A percentile compares a stretch with the other conserved stretches of the same genome.
These are phyloP conservation scores for Serripes groenlandicus DNA, from an alignment of 2,888 invertebrate genomes.

Conservation along the genomic window DNA sequence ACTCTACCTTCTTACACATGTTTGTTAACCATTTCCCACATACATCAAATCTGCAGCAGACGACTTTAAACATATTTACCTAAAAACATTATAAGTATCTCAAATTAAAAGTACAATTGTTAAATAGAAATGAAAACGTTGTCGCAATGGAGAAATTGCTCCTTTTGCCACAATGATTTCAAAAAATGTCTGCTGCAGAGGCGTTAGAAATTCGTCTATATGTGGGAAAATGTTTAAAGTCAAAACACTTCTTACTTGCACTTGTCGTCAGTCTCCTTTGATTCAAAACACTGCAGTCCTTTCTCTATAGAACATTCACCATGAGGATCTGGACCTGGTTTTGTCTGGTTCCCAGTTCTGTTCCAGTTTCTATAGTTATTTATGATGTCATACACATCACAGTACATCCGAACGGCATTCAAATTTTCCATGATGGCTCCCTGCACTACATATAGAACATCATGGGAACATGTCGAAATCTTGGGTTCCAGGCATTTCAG, in stretches of 20 bases:
- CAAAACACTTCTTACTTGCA: constrained; percentile 10
- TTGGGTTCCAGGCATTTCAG: constrained; percentile 43
- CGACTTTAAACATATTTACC: too few relatives aligned
- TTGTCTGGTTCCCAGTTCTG: constrained; percentile 18
- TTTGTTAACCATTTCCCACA: too few relatives aligned
- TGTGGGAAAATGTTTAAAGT: neutral
- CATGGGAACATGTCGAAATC: constrained; percentile 25
- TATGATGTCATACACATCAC: constrained; percentile 41
- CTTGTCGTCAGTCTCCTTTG: neutral
- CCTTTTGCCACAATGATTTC: neutral
- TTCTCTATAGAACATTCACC: constrained; percentile 40
- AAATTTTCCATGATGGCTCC: constrained; percentile 54
- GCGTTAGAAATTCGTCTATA: neutral
- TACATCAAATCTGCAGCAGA: too few relatives aligned
- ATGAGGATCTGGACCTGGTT: constrained; percentile 10
- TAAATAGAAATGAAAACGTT: too few relatives aligned
- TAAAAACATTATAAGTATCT: too few relatives aligned
- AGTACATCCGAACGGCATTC: constrained; percentile 16
- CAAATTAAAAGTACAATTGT: too few relatives aligned
- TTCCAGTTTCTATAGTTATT: constrained; percentile 18
- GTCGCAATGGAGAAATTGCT: neutral
- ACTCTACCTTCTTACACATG: too few relatives aligned
- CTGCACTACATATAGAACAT: constrained; percentile 20
- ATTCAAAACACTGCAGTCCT: constrained; percentile 38
- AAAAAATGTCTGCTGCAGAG: neutral